Evolutionary conservation across 1,140 invertebrate species (phyloP).

Genomic region (Calephelis virginiensis): DNA sequence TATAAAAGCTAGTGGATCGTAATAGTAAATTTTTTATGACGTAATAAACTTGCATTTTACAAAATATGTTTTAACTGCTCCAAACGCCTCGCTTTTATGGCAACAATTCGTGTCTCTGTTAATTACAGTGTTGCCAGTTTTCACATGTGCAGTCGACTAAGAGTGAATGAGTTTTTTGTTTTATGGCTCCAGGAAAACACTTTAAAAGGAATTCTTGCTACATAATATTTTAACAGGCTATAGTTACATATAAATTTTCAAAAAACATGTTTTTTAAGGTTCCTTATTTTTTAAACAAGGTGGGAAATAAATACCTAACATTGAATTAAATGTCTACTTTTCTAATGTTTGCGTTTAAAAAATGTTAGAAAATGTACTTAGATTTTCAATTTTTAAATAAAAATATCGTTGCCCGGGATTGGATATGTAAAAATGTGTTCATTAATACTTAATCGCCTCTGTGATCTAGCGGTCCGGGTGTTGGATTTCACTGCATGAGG

Average conservation of each 20-base stretch:
- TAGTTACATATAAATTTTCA: neutral
- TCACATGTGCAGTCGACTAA: slow-evolving; percentile 20
- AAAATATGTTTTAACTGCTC: slow-evolving; percentile 18
- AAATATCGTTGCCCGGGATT: no score
- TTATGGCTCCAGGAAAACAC: neutral
- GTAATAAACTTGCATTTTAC: slow-evolving; percentile 13
- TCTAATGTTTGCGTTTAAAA: no score
- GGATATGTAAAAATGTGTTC: no score
- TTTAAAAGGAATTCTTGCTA: neutral
- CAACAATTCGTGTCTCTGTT: slow-evolving; percentile 20
- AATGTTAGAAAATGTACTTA: no score
- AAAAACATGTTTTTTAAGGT: no score
- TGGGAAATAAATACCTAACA: no score
- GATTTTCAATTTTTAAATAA: no score
- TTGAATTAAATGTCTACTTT: no score
- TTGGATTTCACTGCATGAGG: no score
- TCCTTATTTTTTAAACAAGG: no score
- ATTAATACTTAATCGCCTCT: no score
- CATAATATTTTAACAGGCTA: neutral
- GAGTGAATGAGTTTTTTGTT: slow-evolving; percentile 18
- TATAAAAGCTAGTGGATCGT: neutral
- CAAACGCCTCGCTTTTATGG: slow-evolving; percentile 21
- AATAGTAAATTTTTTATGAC: slow-evolving; percentile 8
- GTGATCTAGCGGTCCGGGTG: no score
- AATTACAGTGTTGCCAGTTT: slow-evolving; percentile 23